Evolutionary conservation across 2,113 vertebrate genomes (phyloP), one percentile per base, ranked within the genome.

Genomic region (Arizona elegans): DNA sequence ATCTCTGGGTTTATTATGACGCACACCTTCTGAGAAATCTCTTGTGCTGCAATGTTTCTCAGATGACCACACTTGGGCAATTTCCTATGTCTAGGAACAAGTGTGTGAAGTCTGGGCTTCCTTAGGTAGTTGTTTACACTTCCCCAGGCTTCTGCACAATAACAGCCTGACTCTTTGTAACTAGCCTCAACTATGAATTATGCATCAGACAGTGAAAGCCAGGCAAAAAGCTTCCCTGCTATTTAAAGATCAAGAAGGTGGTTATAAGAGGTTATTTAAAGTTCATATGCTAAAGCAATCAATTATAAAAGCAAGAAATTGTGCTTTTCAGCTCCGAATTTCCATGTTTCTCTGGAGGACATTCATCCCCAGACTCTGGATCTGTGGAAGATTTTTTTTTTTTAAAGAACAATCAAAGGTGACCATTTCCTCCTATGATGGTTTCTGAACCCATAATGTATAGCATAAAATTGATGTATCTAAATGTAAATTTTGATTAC

Each of bases 51-150:
- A 92, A 53, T 55, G 0, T 13, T 91, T 92, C 23, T 52, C 89
- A 43, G 53, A 29, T n/a, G 86, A 29, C 7, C 91, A 86, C 17
- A 88, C 29, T 50, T 86, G 52, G 50, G 59, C 50, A 43, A 50
- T 3, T 91, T 53, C 87, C 8, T 50, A 95, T 26, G 92, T 96
- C 91, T 90, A 75, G 86, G 89, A 94, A 91, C 93, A 85, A 65
- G 95, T 58, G 86, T 1, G 0, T 93, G 87, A 94, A 75, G 75
- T 95, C 47, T 81, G 38, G 33, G 38, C 89, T 92, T 90, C 1
- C 2, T 86, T 85, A 1, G 1, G 17, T 33, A 8, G 88, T 91
- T 5, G 26, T 91, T 91, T 91, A 90, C 2, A 0, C 81, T 93
- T 94, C 53, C 43, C 87, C 1, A 38, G 50, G 2, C 56, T 92